A percentile compares a stretch with the other conserved stretches of the same genome.
phyloP scores from a whole-genome alignment of 2,113 vertebrate species.

The Triplophysa siluroides region DNA sequence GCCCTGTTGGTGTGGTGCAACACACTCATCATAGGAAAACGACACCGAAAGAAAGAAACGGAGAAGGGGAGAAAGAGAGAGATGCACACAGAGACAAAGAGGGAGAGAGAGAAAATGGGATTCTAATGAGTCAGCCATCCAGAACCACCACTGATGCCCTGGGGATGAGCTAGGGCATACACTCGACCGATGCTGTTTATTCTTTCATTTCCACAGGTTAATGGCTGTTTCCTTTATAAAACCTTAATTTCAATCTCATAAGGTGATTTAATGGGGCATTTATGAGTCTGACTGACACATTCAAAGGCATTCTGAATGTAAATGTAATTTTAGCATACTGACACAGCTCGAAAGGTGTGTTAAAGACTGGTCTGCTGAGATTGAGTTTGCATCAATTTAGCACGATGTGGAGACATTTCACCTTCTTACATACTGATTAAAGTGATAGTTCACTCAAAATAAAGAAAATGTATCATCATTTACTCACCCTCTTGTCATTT shows the following conservation, averaged over 20 bases:
- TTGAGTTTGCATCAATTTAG: not conserved
- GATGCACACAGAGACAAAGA: constrained; percentile 10
- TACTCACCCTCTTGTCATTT: no score
- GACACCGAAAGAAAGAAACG: constrained; percentile 3
- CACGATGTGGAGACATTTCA: not conserved
- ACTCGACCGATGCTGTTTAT: constrained; percentile 47
- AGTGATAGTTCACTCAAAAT: no score
- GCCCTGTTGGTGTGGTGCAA: constrained; percentile 50
- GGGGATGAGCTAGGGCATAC: constrained; percentile 39
- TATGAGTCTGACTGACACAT: constrained; percentile 11
- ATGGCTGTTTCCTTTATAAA: constrained; percentile 45
- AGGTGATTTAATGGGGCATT: constrained; percentile 12
- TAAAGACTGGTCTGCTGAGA: not conserved
- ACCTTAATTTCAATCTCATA: constrained; percentile 39
- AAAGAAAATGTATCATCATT: no score
- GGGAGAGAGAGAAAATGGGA: constrained; percentile 39
- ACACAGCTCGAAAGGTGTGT: not conserved
- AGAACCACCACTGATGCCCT: constrained; percentile 43
- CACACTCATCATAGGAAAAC: constrained; percentile 48
- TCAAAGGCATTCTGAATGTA: constrained; percentile 28
- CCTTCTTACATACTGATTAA: not conserved
- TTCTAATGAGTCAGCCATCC: constrained; percentile 53
- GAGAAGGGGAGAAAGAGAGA: constrained; percentile 35
- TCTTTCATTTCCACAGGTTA: constrained; percentile 43
- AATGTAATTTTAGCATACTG: constrained; percentile 32